These are phyloP conservation scores for Anguilla marmorata DNA, from an alignment of 2,797 vertebrate genomes.

Conservation along the genomic window DNA sequence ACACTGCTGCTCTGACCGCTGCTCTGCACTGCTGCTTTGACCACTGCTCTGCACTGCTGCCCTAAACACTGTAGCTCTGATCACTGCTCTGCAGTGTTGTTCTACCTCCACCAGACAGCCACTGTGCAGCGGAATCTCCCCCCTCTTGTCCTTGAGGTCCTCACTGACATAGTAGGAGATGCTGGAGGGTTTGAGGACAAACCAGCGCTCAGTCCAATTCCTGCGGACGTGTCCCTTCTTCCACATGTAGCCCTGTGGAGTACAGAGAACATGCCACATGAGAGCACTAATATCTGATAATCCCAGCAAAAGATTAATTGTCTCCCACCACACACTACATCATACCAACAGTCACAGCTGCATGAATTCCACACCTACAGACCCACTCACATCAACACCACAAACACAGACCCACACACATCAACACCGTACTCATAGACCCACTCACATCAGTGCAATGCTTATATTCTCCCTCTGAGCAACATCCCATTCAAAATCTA, in stretches of 20 bases:
- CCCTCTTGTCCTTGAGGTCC: slow-evolving; percentile 74
- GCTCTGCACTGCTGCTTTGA: background rate
- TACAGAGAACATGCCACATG: background rate
- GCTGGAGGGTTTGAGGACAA: slow-evolving; percentile 70
- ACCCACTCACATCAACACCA: background rate
- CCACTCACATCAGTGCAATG: background rate
- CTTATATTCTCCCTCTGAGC: background rate
- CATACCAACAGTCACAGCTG: background rate
- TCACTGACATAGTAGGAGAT: slow-evolving; percentile 73
- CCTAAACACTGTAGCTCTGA: background rate
- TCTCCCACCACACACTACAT: background rate
- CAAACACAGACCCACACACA: background rate
- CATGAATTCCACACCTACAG: background rate
- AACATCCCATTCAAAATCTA: background rate
- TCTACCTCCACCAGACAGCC: slow-evolving; percentile 71
- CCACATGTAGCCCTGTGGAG: slow-evolving; percentile 76
- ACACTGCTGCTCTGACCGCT: background rate
- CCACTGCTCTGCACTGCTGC: background rate
- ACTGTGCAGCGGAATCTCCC: slow-evolving; percentile 73
- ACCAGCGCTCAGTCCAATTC: slow-evolving; percentile 85
- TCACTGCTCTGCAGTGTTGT: slow-evolving; percentile 14
- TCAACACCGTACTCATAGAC: background rate
- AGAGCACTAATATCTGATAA: background rate
- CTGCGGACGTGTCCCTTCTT: slow-evolving; percentile 78
- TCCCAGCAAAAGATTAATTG: background rate